These are phyloP conservation scores for Lydus trimaculatus DNA, from an alignment of 2,888 invertebrate species.

Conservation along the genomic window DNA sequence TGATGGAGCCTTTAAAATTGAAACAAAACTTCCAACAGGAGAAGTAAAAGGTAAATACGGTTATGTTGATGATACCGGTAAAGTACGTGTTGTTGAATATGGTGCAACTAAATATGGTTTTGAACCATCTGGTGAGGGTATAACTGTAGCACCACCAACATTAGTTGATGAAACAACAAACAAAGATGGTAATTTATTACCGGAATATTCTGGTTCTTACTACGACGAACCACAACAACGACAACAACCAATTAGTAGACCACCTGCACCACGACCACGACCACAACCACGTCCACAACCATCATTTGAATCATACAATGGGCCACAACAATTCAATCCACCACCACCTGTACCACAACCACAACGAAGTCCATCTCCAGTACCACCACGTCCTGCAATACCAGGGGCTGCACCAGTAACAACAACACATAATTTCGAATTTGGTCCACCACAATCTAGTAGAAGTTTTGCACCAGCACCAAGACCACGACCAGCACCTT, in stretches of 20 bases:
- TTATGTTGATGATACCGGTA: constrained; percentile 83
- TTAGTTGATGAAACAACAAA: constrained; percentile 67
- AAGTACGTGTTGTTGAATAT: constrained; percentile 85
- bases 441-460: constrained; percentile 40
- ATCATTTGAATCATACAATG: constrained; percentile 41
- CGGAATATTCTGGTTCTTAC: constrained; percentile 59
- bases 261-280: constrained; percentile 44
- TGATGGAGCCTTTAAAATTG: constrained; percentile 90
- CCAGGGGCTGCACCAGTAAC: constrained; percentile 36
- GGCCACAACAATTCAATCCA: constrained; percentile 43
- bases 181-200: constrained; percentile 55
- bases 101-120: constrained; percentile 89
- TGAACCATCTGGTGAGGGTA: constrained; percentile 86
- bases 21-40: constrained; percentile 81
- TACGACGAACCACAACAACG: constrained; percentile 47
- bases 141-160: constrained; percentile 76
- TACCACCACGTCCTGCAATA: constrained; percentile 33
- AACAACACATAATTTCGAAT: constrained; percentile 46
- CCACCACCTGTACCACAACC: constrained; percentile 38
- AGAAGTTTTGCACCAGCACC: constrained; percentile 47
- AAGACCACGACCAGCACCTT: constrained; percentile 38
- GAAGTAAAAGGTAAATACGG: constrained; percentile 92
- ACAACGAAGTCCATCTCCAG: constrained; percentile 31
- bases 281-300: constrained; percentile 50
- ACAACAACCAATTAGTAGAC: constrained; percentile 39